Evolutionary conservation across 2,113 vertebrate species (phyloP).

Genomic region (Lamprotornis superbus): DNA sequence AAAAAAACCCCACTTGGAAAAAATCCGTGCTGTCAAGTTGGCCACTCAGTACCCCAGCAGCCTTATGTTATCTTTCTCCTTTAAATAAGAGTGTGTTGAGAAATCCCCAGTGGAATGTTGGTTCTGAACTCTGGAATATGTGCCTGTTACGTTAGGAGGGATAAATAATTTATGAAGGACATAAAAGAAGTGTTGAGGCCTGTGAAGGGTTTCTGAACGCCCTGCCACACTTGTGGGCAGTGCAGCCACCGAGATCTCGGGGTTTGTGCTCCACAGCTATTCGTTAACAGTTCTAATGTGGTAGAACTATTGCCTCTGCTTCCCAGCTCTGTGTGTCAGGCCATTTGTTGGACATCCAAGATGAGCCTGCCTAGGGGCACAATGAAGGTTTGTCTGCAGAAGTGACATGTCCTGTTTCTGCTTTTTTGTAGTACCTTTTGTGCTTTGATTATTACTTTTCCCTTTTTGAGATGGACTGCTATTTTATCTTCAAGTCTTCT

Average conservation of each 20-base stretch:
- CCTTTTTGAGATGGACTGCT: background rate
- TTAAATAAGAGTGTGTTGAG: background rate
- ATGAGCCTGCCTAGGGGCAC: background rate
- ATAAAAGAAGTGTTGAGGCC: background rate
- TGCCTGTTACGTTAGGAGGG: fast-evolving
- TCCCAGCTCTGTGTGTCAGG: background rate
- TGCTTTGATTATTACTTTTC: background rate
- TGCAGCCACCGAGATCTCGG: background rate
- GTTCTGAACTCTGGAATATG: background rate
- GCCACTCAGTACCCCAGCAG: background rate
- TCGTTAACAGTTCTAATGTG: background rate
- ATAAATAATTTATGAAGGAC: background rate
- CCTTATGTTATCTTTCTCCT: background rate
- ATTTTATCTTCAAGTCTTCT: background rate
- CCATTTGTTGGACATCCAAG: background rate
- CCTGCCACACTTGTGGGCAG: fast-evolving
- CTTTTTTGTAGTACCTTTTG: background rate
- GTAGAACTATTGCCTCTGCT: background rate
- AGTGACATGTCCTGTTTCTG: fast-evolving
- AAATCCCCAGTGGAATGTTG: background rate
- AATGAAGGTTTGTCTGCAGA: background rate
- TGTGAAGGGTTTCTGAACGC: background rate
- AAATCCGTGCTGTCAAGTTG: fast-evolving
- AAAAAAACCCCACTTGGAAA: background rate
- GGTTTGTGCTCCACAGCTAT: background rate